Base-by-base conservation (phyloP, 2,113 vertebrate species). In the Etheostoma spectabile region DNA sequence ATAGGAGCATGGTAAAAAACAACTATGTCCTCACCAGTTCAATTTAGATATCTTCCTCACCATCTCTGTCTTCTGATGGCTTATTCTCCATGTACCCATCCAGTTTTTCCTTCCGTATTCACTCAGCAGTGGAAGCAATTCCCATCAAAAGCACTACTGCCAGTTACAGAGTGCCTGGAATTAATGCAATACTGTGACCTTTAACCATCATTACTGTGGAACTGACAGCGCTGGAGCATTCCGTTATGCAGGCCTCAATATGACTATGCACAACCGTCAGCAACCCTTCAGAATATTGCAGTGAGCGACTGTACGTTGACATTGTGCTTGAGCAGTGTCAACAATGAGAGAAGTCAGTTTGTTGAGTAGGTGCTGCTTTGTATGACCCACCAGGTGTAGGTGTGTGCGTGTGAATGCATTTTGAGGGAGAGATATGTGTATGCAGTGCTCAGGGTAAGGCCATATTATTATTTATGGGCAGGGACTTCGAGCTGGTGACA, bases 131-230 rank as follows among this genome's bases (percentile, higher is more conserved):
- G 24, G 74, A 63, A 73, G 70, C 83, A 57, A 86, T 79, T 84
- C 67, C 70, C 75, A 79, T 71, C 51, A 15, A 77, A 66, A 81
- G 79, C 65, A 46, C 71, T 38, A 52, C 55, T 18, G 52, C 68
- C 61, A 12, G 53, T 68, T 80, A 82, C 66, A 80, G 68, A 82
- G 80, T 18, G 38, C 52, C 87, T 74, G 80, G 89, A 89, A 90
- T 89, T 70, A 90, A 84, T 89, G 79, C 80, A 82, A 87, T 51
- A 51, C 46, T 65, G 49, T 74, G 74, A 91, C 88, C 91, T 90
- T 86, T 87, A 61, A 79, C 86, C 82, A 72, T 80, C 86, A 83
- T 90, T 91, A 91, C 82, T 8, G 42, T 30, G 63, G 69, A 71
- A 71, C 8, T 82, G 88, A 88, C 82, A 77, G 70, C 8, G 21